Percentiles rank a stretch among this genome's conserved stretches.
These are phyloP conservation scores for Bufo gargarizans DNA, from an alignment of 2,113 vertebrate species.

Conservation along the genomic window DNA sequence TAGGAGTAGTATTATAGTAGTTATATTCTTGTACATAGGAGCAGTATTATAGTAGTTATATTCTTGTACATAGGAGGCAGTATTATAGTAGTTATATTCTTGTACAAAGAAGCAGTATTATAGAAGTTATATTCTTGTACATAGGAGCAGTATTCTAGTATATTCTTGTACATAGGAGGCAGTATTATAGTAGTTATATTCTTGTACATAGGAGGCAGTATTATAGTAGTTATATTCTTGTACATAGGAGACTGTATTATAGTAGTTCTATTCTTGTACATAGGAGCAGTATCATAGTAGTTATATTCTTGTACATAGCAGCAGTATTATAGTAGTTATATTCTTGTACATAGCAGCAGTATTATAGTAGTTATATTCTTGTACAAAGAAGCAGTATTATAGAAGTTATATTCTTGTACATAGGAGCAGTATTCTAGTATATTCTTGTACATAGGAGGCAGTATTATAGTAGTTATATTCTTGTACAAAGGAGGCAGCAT, in stretches of 20 bases:
- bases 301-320: not conserved
- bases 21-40: not conserved
- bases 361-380: conserved; percentile 15
- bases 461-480: conserved; percentile 15
- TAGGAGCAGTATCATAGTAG: not conserved
- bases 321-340: not conserved
- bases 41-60: not conserved
- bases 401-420: conserved; percentile 7
- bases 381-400: not conserved
- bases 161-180: not conserved
- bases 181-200: conserved; percentile 16
- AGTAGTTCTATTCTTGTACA: conserved; percentile 2
- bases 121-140: not conserved
- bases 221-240: conserved; percentile 17
- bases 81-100: not conserved
- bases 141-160: not conserved
- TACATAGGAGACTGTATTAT: not conserved
- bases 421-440: not conserved
- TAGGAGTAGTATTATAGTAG: no score
- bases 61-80: not conserved
- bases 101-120: not conserved
- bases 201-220: not conserved
- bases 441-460: not conserved
- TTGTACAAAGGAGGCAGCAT: not conserved
- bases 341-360: not conserved